Evolutionary conservation across 2,888 invertebrate species (phyloP), one percentile per base, ranked within the genome.

Genomic region (Harmothoe impar): DNA sequence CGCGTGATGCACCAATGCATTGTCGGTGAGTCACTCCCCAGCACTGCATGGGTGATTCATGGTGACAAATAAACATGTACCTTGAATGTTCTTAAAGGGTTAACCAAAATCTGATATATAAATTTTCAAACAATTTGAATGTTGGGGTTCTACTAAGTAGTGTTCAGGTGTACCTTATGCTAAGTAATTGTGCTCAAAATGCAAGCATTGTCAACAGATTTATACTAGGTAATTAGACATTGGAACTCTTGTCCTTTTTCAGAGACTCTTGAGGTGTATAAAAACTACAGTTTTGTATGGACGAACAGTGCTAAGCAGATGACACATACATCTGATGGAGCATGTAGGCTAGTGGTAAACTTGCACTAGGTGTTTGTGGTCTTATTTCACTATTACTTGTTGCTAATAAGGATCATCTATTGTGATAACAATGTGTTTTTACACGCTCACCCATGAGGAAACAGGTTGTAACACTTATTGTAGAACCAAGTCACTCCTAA

Each of bases 161-260:
- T 1, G 7, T 29, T 3, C 15, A 29, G 25, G n/a, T 29, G 29
- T 72, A 7, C 17, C 72, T 72, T 29, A 12, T 29, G 72, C 31
- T n/a, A 29, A 29, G 25, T 29, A 25, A 29, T 72, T 72, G 72
- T 72, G 72, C 72, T 72, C 72, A 72, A 72, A 29, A 25, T 29
- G 0, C 25, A 72, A 72, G 72, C 72, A 72, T 23, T 72, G 72
- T 72, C 72, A 72, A 72, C 72, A 72, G 72, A 17, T 72, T 72
- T 72, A 25, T 72, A 72, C 31, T 7, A 7, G 5, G 15, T 29
- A 12, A 72, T 29, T 68, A 20, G 25, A n/a, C 20, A 29, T 5
- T 5, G n/a, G n/a, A 72, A 29, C 31, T 7, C 72, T 29, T 72
- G 29, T 72, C 25, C 72, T 72, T 23, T 72, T 0, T 43, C 43